Evolutionary conservation across 1,140 invertebrate genomes (phyloP), one percentile per base, ranked within the genome.

Genomic region (Wiebesia pumilae): DNA sequence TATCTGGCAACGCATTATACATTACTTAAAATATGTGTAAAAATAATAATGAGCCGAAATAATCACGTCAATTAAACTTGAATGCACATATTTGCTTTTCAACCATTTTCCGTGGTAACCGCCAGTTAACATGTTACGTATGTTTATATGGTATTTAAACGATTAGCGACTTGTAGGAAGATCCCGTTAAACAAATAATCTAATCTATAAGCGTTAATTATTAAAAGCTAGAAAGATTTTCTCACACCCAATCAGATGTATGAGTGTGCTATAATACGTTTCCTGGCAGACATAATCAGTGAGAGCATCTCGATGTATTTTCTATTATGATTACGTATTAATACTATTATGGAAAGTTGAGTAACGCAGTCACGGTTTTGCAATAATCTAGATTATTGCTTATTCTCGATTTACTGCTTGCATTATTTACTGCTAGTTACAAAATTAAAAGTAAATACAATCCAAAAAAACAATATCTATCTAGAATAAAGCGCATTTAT

Each of bases 131-230:
- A 75, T 19, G 24, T 54, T 43, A 75, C 38, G 6, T 40, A 40
- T n/a, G n/a, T 24, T 65, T 65, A 30, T 69, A 16, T 33, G n/a
- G 10, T 33, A 30, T 69, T 38, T 65, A 85, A 81, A 33, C 69
- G 75, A 89, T 91, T 90, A 90, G 87, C 88, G 77, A 47, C 47
- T 87, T 73, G 78, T 77, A 77, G 78, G 38, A 69, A 67, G 85
- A 38, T 90, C 85, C 89, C 89, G 90, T 91, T 91, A 84, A 88
- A 87, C 90, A 75, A 87, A 90, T 91, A 91, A 87, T 90, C 85
- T 89, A 91, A 90, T 88, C 47, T 67, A 75, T 27, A 21, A 83
- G 47, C 77, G 86, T 73, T 80, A 87, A 84, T 79, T 38, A 69
- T 69, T 14, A 30, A 33, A 35, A 14, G 10, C 30, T 14, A 7